Evolutionary conservation across 2,113 vertebrate species (phyloP), one percentile per base, ranked within the genome.

Genomic region (Microcebus tavaratra): DNA sequence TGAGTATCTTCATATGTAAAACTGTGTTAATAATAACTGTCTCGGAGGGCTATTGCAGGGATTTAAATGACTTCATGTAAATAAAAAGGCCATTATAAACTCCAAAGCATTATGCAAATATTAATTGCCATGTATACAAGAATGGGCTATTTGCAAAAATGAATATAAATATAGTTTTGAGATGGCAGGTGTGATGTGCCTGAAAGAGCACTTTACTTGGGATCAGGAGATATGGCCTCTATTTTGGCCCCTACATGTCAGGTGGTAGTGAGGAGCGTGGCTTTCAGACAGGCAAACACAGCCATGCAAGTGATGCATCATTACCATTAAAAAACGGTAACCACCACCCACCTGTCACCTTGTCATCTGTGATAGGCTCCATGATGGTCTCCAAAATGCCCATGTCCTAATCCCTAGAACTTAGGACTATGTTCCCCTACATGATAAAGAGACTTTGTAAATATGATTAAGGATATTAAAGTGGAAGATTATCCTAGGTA

Each of bases 1-100:
- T 95, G 55, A 55, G 89, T 80, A 89, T 95, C 96, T 96, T 97
- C 96, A 81, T 97, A 97, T 98, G 96, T 97, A 98, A 98, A 97
- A 96, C 88, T 72, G 96, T 73, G 95, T 97, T 98, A 97, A 98
- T 97, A 98, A 97, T 97, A 98, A 97, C 97, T 34, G 80, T 96
- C 95, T 96, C 95, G 50, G 84, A 97, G 95, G 97, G 92, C 88
- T 97, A 97, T 96, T 97, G 95, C 93, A 50, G 80, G 78, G 80
- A 59, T 91, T 94, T 93, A 92, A 97, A 96, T 91, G 87, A 93
- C 82, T 97, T 96, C 97, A 98, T 97, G 97, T 98, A 98, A 97
- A 98, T 98, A 98, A 84, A 97, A 91, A 67, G 94, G 83, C 63
- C 96, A 97, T 92, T 92, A 90, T 91, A 87, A 96, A 93, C 87